These are phyloP conservation scores for Temnopleurus reevesii DNA, from an alignment of 53 echinoderm and acorn worm genomes.

Conservation along the genomic window DNA sequence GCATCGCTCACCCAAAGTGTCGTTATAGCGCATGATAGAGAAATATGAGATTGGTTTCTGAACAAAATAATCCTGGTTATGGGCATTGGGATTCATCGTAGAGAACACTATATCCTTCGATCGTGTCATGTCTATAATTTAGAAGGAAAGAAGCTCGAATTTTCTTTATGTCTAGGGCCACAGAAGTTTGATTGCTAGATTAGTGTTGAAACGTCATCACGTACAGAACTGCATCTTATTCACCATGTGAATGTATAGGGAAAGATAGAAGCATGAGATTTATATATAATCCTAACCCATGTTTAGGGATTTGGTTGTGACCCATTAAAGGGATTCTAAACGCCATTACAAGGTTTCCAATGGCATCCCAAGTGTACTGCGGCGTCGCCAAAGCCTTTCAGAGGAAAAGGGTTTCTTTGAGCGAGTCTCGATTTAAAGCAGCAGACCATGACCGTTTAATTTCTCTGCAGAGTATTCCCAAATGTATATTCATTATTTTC, in stretches of 20 bases:
- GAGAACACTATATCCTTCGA: no score
- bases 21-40: no score
- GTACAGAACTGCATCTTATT: neutral
- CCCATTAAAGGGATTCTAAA: constrained; percentile 31
- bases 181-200: neutral
- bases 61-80: no score
- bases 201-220: neutral
- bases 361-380: constrained; percentile 8
- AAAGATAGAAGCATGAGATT: neutral
- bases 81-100: no score
- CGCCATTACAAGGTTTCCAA: constrained; percentile 18
- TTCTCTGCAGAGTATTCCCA: neutral
- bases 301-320: neutral
- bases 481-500: constrained; percentile 23
- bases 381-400: constrained; percentile 16
- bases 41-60: no score
- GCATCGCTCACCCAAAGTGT: no score
- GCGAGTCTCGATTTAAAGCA: neutral
- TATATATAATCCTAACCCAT: neutral
- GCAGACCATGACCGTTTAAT: constrained; percentile 15
- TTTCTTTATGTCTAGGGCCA: no score
- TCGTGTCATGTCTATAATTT: no score
- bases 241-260: no score
- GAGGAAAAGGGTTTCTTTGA: neutral
- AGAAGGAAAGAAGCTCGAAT: no score